A percentile compares a stretch with the other conserved stretches of the same genome.
Evolutionary conservation across 37 sponge, comb jelly and placozoan genomes (phyloP).

Genomic region (Bolinopsis microptera): DNA sequence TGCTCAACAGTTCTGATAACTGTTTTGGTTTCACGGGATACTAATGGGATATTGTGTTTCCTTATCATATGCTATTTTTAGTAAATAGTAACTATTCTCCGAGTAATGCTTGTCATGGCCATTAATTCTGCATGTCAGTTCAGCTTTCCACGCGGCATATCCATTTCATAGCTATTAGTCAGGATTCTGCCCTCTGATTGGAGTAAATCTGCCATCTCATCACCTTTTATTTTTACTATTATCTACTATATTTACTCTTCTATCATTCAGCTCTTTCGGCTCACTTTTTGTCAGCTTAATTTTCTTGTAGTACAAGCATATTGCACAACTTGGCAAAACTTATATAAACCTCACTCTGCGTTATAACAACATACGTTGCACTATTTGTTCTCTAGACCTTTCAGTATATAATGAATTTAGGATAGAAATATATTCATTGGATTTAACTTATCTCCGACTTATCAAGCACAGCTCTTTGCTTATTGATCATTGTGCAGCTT

Average conservation of each 20-base stretch:
- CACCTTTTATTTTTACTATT: not conserved
- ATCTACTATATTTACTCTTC: not conserved
- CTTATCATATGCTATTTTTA: no score
- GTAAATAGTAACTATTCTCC: no score
- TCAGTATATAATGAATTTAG: not conserved
- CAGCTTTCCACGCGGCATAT: no score
- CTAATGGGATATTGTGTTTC: no score
- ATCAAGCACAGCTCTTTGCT: not conserved
- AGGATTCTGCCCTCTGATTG: no score
- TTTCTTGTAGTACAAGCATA: not conserved
- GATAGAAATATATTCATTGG: not conserved
- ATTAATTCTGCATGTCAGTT: no score
- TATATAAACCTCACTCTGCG: not conserved
- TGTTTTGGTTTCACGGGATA: no score
- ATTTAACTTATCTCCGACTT: not conserved
- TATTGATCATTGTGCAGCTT: not conserved
- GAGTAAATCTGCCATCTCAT: not conserved
- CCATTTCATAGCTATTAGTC: not conserved
- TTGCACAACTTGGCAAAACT: not conserved
- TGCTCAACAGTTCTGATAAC: no score
- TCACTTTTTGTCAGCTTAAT: not conserved
- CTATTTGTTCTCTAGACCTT: not conserved
- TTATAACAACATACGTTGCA: not conserved
- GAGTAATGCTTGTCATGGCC: no score
- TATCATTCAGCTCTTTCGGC: not conserved